Conservation (phyloP, 2,888 invertebrate genomes). For the Globia sparganii region DNA sequence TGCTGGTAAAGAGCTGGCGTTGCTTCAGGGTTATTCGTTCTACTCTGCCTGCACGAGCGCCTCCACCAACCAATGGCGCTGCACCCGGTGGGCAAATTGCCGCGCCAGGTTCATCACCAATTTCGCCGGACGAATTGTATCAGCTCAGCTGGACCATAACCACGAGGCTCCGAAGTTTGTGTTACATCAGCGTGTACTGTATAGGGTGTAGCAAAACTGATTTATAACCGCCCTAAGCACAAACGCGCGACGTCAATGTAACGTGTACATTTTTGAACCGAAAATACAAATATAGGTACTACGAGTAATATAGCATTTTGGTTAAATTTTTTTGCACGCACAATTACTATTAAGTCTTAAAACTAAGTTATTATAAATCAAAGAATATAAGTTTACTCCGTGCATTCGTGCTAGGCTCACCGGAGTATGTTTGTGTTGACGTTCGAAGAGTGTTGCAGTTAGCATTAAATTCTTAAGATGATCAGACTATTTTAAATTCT, state of each 20-base stretch:
- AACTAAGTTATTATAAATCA: no score
- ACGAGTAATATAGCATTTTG: not conserved
- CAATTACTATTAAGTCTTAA: not conserved
- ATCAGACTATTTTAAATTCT: not conserved
- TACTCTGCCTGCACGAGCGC: slow-evolving; percentile 12
- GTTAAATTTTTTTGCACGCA: not conserved
- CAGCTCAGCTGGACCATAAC: slow-evolving; percentile 23
- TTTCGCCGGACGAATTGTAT: not conserved
- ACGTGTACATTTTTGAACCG: not conserved
- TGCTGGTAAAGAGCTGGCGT: slow-evolving; percentile 25
- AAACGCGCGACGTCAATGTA: no score
- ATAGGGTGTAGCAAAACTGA: slow-evolving; percentile 3
- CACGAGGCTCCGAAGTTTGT: slow-evolving; percentile 22
- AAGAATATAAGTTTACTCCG: not conserved
- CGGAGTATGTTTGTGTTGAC: not conserved
- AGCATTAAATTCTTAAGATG: not conserved
- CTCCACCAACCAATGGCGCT: slow-evolving; percentile 28
- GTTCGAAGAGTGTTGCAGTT: not conserved
- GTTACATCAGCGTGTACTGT: not conserved
- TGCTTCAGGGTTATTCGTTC: slow-evolving; percentile 36
- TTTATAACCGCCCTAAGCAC: not conserved
- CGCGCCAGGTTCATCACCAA: slow-evolving; percentile 27
- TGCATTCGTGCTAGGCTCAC: not conserved
- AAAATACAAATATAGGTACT: not conserved
- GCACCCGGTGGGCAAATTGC: slow-evolving; percentile 32